Base-by-base conservation (phyloP, 2,888 invertebrate species). In the Andricus quercusramuli region DNA sequence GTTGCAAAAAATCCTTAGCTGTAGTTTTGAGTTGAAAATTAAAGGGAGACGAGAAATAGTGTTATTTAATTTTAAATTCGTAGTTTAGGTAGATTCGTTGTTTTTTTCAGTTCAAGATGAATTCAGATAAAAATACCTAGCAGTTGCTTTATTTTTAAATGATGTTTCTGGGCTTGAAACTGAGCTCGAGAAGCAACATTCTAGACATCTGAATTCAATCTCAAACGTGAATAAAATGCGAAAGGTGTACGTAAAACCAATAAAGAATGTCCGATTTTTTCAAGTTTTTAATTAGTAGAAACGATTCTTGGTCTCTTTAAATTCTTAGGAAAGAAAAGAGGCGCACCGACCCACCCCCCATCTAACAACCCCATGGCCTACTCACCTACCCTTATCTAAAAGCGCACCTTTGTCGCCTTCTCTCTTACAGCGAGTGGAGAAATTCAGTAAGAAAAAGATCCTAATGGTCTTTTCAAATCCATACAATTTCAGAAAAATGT, bases 291-390 rank as follows among this genome's bases (percentile, higher is more conserved):
- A n/a, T 22, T 37, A 74, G 32, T 74, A 74, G 56, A 74, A 74
- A 74, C 74, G 56, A 74, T 56, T 56, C n/a, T 74, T 74, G 74
- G 56, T 74, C 32, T 74, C 74, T 74, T 74, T 74, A 37, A 59
- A 15, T 37, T 79, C 62, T 76, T 67, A 78, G 56, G 81, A 83
- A 81, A 78, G 82, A 85, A 87, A 83, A 86, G 83, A 88, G 88
- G 90, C 92, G 92, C 92, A 92, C 91, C 92, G 92, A 92, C 89
- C 92, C 91, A 92, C 90, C 91, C 90, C 85, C 86, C 85, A 80
- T 78, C 84, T 85, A 82, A 66, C 82, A 85, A 89, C 90, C 91
- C 91, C 91, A 90, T 91, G 91, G 90, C 90, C 90, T 89, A 90
- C 86, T 86, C 85, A 88, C 85, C 84, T 86, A 84, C 74, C 56